phyloP scores from a whole-genome alignment of 2,113 vertebrate species.

The Ranitomeya imitator region DNA sequence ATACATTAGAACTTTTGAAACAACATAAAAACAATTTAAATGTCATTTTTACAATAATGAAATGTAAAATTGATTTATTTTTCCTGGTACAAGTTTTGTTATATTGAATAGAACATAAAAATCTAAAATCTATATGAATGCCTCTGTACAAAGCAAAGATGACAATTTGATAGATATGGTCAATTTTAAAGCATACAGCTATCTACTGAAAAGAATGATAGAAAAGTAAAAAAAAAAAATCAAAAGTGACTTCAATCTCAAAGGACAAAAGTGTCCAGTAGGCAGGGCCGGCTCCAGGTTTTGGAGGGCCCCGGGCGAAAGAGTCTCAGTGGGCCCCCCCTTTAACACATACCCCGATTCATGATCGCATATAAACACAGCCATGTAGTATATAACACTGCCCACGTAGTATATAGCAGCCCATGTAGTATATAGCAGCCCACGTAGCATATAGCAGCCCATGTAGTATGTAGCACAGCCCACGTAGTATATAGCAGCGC shows the following conservation, averaged over 20 bases:
- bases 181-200: conserved; percentile 17
- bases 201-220: conserved; percentile 25
- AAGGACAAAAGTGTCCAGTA: conserved; percentile 2
- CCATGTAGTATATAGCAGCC: too few relatives aligned
- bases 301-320: too few relatives aligned
- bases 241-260: neutral
- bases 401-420: too few relatives aligned
- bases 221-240: neutral
- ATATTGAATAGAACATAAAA: conserved; percentile 24
- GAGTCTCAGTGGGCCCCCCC: too few relatives aligned
- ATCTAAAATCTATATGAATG: conserved; percentile 24
- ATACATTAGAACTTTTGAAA: neutral
- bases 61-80: conserved; percentile 16
- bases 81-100: neutral
- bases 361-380: too few relatives aligned
- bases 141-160: conserved; percentile 29
- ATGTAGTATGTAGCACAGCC: too few relatives aligned
- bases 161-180: conserved; percentile 42
- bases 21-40: neutral
- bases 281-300: too few relatives aligned
- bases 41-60: neutral
- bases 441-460: too few relatives aligned
- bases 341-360: too few relatives aligned
- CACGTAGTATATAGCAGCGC: too few relatives aligned
- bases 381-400: too few relatives aligned